Conservation (phyloP, 2,888 invertebrate genomes). For the Pollenia amentaria region DNA sequence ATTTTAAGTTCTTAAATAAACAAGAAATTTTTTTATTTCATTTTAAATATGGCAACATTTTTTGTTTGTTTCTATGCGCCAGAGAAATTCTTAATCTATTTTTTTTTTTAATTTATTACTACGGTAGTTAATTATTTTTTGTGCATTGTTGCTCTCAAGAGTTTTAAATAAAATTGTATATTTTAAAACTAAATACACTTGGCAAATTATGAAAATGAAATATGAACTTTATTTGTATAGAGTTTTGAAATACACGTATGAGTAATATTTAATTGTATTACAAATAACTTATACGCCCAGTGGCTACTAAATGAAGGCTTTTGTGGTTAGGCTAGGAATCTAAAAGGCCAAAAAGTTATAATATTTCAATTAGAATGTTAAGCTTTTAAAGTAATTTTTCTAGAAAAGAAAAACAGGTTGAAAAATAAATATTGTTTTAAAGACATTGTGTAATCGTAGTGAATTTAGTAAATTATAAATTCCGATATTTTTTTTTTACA, state of each 20-base stretch:
- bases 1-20: conserved; percentile 25
- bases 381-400: too few species aligned
- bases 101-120: conserved; percentile 65
- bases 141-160: not conserved
- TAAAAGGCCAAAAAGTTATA: too few species aligned
- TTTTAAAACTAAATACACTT: not conserved
- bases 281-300: not conserved
- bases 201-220: too few species aligned
- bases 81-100: not conserved
- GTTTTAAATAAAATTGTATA: not conserved
- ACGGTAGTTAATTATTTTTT: conserved; percentile 33
- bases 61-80: not conserved
- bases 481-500: too few species aligned
- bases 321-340: not conserved
- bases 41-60: conserved; percentile 13
- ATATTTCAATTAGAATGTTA: too few species aligned
- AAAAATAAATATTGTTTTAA: too few species aligned
- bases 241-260: not conserved
- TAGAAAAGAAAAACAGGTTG: too few species aligned
- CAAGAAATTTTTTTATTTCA: conserved; percentile 22
- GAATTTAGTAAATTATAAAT: too few species aligned
- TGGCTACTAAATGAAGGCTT: not conserved
- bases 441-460: too few species aligned
- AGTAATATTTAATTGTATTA: not conserved
- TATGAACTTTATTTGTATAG: too few species aligned